A percentile compares a stretch with the other conserved stretches of the same genome.
Conservation (phyloP, 2,797 vertebrate species). For the Psittacula derbiana region DNA sequence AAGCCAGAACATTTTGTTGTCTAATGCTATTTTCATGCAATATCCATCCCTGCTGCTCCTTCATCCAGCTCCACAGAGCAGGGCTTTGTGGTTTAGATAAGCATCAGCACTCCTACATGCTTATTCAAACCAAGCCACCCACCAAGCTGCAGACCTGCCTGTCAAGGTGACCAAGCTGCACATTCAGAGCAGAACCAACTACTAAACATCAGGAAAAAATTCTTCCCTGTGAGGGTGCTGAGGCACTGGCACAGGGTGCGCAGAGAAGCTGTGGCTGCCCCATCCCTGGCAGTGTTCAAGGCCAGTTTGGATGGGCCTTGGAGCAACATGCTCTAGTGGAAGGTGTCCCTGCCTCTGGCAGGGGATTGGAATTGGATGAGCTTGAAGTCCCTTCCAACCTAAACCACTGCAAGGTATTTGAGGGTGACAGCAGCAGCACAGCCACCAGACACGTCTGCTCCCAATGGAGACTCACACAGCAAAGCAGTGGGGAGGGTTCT, state of each 20-base stretch:
- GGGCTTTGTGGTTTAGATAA: background rate
- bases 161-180: background rate
- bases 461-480: background rate
- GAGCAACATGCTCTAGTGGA: background rate
- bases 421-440: fast-evolving
- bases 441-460: no score
- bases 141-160: background rate
- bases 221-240: background rate
- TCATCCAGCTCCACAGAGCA: background rate
- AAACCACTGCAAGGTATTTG: background rate
- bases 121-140: background rate
- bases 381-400: background rate
- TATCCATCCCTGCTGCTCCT: background rate
- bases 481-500: background rate
- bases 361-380: background rate
- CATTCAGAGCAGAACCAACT: background rate
- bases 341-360: background rate
- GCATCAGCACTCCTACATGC: no score
- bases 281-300: background rate
- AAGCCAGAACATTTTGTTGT: background rate
- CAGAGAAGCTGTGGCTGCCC: background rate
- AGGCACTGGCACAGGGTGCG: background rate
- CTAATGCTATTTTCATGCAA: background rate
- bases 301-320: background rate
- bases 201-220: background rate